Base-by-base conservation (phyloP, 1,140 invertebrate species). In the Cydia strobilella region DNA sequence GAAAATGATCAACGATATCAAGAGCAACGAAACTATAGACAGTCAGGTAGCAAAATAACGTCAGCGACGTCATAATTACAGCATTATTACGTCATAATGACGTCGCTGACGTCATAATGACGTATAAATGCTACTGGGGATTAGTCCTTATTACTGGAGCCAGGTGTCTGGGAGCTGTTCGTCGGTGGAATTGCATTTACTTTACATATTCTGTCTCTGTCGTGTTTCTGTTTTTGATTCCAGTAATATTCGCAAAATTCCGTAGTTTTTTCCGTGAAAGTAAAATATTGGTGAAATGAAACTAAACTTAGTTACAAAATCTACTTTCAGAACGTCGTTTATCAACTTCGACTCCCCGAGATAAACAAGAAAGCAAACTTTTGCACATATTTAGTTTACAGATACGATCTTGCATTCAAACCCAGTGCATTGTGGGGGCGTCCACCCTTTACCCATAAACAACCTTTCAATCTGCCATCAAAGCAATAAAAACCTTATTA, bases 301-400 rank as follows among this genome's bases (percentile, higher is more conserved):
- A n/a, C 6, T 18, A 51, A n/a, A 51, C n/a, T 5, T 18, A 51
- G 35, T 39, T 39, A 59, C n/a, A 59, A 59, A 59, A 59, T 15
- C 45, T 48, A 59, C 10, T 39, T 69, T 39, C 25, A 15, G 25
- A 25, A 9, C 27, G 31, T 35, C 63, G 23, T 69, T 42, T 69
- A 69, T 69, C 31, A 42, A n/a, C 15, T 35, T 69, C 73, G 65
- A 74, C 35, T 73, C 73, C 25, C 59, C 79, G 82, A 83, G 82
- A 84, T 69, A 69, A 69, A 79, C 77, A 65, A 75, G 78, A 80
- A 77, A 59, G 54, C 54, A 23, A 59, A 82, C 35, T 80, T 77
- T 84, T 78, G 80, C 83, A 85, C 81, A 82, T 86, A 85, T 84
- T 85, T 82, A 84, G 80, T 86, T 83, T 80, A 75, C 76, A 79